Percentiles rank a stretch among this genome's conserved stretches.
Evolutionary conservation across 2,888 invertebrate genomes (phyloP).

Genomic region (Cosmopolites sordidus): DNA sequence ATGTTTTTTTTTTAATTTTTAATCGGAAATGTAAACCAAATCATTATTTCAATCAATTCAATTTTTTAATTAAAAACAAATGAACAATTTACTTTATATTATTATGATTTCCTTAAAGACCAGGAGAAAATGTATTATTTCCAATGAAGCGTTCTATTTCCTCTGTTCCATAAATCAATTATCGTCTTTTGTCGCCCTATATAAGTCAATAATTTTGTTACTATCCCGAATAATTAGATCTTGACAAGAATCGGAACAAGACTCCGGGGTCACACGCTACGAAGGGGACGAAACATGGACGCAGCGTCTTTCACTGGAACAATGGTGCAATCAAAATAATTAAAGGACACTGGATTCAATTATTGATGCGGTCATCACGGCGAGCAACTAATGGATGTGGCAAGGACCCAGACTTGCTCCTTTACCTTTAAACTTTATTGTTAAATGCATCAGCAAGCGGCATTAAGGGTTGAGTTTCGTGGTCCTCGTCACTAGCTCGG

Average conservation of each 20-base stretch:
- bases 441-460: slow-evolving; percentile 15
- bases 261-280: neutral
- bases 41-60: no score
- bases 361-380: slow-evolving; percentile 36
- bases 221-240: slow-evolving; percentile 22
- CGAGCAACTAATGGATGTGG: slow-evolving; percentile 30
- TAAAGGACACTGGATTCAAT: slow-evolving; percentile 50
- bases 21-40: no score
- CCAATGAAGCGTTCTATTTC: no score
- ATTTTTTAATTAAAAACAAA: no score
- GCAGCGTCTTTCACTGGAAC: slow-evolving; percentile 39
- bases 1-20: no score
- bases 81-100: no score
- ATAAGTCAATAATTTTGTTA: slow-evolving; percentile 24
- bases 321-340: slow-evolving; percentile 53
- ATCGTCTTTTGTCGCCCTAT: slow-evolving; percentile 21
- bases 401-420: slow-evolving; percentile 20
- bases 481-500: no score
- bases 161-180: slow-evolving; percentile 4
- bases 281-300: slow-evolving; percentile 10
- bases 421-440: slow-evolving; percentile 26
- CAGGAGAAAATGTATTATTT: no score
- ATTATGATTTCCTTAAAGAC: no score
- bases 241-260: slow-evolving; percentile 24
- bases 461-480: no score